phyloP scores from a whole-genome alignment of 2,113 vertebrate genomes.

The Grammomys dolichurus region DNA sequence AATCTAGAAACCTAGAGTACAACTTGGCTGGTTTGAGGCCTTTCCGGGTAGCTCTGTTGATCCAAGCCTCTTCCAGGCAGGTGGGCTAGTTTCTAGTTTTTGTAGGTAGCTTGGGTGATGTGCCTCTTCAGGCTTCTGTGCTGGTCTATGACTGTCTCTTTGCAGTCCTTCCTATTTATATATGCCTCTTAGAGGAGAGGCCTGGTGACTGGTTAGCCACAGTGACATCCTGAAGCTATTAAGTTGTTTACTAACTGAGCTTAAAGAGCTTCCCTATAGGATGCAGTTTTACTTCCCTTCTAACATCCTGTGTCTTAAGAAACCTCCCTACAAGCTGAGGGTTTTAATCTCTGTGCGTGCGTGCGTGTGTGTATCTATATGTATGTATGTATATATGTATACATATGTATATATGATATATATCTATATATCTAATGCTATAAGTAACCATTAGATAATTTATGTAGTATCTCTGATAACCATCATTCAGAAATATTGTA shows the following conservation, averaged over 20 bases:
- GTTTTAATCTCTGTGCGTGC: neutral
- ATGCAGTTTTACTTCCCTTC: neutral
- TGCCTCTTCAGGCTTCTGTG: neutral
- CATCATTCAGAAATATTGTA: neutral
- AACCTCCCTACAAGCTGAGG: neutral
- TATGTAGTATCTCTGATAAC: neutral
- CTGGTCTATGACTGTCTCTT: neutral
- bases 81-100: neutral
- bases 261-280: neutral
- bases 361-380: too few species aligned
- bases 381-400: too few species aligned
- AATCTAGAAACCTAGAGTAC: neutral
- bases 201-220: neutral
- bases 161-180: neutral
- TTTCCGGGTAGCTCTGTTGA: neutral
- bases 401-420: too few species aligned
- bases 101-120: neutral
- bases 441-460: neutral
- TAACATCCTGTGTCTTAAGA: neutral
- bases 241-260: neutral
- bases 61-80: neutral
- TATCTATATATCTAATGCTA: neutral
- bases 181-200: neutral
- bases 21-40: neutral
- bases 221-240: neutral